Conservation (phyloP, 1,140 invertebrate species). For the Andricus grossulariae region DNA sequence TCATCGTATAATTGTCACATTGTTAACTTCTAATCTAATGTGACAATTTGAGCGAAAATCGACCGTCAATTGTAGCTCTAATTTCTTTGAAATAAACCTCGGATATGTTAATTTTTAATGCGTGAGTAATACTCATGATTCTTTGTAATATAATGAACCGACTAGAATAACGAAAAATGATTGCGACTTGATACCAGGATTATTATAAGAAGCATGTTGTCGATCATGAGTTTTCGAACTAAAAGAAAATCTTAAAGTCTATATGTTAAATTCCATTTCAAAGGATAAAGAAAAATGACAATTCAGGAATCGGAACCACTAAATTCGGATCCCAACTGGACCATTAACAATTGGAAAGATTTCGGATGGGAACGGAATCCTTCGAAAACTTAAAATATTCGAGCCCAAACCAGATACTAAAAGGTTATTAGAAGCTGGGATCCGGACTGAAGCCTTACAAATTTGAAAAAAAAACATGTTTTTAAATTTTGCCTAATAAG, state of each 20-base stretch:
- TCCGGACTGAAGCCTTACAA: too few relatives aligned
- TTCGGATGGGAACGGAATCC: too few relatives aligned
- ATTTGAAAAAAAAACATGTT: too few relatives aligned
- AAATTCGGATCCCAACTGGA: too few relatives aligned
- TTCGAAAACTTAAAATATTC: too few relatives aligned
- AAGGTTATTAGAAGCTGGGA: too few relatives aligned
- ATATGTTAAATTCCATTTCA: too few relatives aligned
- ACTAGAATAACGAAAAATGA: neutral
- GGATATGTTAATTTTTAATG: neutral
- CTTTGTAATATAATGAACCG: slow-evolving; percentile 14
- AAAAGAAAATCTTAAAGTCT: neutral
- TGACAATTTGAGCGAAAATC: neutral
- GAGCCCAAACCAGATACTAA: too few relatives aligned
- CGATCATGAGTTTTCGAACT: neutral
- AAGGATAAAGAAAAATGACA: too few relatives aligned
- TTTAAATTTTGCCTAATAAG: too few relatives aligned
- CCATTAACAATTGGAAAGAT: too few relatives aligned
- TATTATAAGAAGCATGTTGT: neutral
- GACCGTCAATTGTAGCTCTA: neutral
- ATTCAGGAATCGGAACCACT: too few relatives aligned
- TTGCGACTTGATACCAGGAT: slow-evolving; percentile 11
- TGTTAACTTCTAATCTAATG: slow-evolving; percentile 21
- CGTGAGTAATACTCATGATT: neutral
- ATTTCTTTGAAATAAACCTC: neutral
- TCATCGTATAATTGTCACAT: neutral